Conservation (phyloP, 2,888 invertebrate species). For the Acronicta leporina region DNA sequence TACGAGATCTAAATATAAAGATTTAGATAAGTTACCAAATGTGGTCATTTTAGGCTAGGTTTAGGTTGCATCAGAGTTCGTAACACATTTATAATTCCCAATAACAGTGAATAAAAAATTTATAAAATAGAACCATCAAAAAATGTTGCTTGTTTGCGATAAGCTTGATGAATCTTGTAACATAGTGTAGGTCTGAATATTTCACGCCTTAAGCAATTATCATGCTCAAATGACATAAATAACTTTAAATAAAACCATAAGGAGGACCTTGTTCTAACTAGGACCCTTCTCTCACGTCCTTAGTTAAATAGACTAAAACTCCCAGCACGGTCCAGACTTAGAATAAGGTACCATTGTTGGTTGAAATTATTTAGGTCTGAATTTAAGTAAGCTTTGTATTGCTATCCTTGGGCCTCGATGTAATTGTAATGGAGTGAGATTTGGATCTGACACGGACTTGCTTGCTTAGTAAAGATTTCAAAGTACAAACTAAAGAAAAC, state of each 20-base stretch:
- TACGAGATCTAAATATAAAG: no score
- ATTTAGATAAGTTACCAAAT: no score
- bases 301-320: slow-evolving; percentile 38
- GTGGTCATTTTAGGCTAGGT: no score
- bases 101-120: no score
- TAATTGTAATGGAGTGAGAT: slow-evolving; percentile 29
- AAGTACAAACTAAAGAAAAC: neutral
- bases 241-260: slow-evolving; percentile 20
- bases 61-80: no score
- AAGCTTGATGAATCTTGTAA: no score
- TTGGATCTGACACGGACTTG: neutral
- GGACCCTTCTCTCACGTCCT: slow-evolving; percentile 32
- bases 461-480: neutral
- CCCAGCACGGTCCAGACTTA: slow-evolving; percentile 36
- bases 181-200: neutral
- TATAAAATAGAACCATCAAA: no score
- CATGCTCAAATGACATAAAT: slow-evolving; percentile 5
- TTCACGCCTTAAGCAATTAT: neutral
- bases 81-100: no score
- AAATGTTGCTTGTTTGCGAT: no score
- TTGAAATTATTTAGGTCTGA: slow-evolving; percentile 39
- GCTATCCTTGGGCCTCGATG: slow-evolving; percentile 12
- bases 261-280: slow-evolving; percentile 18
- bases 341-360: slow-evolving; percentile 36
- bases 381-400: slow-evolving; percentile 31